These are phyloP conservation scores for Caracal caracal DNA, from an alignment of 2,113 vertebrate genomes.

Conservation along the genomic window DNA sequence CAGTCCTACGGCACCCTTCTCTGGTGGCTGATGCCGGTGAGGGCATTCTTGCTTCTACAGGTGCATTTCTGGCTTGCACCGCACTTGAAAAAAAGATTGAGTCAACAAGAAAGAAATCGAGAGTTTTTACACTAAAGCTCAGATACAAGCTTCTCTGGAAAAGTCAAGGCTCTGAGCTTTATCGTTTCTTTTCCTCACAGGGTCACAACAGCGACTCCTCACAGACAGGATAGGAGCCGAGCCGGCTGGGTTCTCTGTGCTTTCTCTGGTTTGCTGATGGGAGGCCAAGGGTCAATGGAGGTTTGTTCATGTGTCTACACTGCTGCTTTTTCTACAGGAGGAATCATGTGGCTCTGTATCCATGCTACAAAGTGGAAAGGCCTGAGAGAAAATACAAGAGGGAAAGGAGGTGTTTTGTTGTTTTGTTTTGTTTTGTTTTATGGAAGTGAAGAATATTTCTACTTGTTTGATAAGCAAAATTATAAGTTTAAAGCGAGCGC, in stretches of 20 bases:
- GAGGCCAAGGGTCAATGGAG: accelerated
- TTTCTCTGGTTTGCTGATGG: background rate
- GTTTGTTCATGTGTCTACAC: accelerated
- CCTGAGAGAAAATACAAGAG: background rate
- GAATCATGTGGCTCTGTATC: background rate
- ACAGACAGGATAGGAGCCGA: background rate
- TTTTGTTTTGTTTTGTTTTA: background rate
- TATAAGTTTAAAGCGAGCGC: background rate
- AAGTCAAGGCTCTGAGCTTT: background rate
- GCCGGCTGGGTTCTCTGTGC: accelerated
- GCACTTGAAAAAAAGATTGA: background rate
- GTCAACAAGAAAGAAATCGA: background rate
- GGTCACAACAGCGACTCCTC: background rate
- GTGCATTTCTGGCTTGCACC: background rate
- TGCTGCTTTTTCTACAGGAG: background rate
- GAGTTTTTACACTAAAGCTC: background rate
- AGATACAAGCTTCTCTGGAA: background rate
- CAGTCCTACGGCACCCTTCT: accelerated
- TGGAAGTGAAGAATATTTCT: background rate
- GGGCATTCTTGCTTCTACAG: background rate
- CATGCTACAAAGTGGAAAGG: background rate
- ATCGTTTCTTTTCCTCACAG: background rate
- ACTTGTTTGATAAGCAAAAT: background rate
- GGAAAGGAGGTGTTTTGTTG: background rate
- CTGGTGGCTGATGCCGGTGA: accelerated